Evolutionary conservation across 2,888 invertebrate genomes (phyloP), one percentile per base, ranked within the genome.

Genomic region (Eristalinus aeneus): DNA sequence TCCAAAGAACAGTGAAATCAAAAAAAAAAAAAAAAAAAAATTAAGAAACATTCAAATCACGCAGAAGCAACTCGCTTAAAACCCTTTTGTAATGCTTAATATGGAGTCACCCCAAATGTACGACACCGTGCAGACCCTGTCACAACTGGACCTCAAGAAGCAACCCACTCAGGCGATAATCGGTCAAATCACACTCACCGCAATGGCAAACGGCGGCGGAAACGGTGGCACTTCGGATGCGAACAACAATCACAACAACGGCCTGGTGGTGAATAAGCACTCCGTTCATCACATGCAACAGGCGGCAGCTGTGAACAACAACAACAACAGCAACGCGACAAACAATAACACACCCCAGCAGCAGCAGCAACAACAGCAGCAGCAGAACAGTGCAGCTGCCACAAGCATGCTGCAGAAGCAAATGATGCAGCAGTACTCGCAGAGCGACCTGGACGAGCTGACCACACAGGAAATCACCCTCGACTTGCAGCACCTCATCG

Each of bases 401-500:
- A 90, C 90, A 83, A 94, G 90, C 93, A 94, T 92, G 93, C 93
- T 91, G 93, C 94, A 90, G 92, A 94, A 89, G 93, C 94, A 88
- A 93, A 94, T 96, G 90, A 94, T 95, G 89, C 94, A 96, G 81
- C 95, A 95, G 89, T 96, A 96, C 92, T 95, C 96, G 85, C 96
- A 96, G 80, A 96, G 96, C 84, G 97, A 98, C 91, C 93, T 98
- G 86, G 96, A 97, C 91, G 98, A 98, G 92, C 94, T 98, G 90
- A 97, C 97, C 92, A 96, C 97, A 79, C 97, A 97, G 89, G 98
- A 98, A 93, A 97, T 98, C 92, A 97, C 97, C 88, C 94, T 98
- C 90, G 98, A 98, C 91, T 94, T 98, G 88, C 97, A 98, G 91
- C 96, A 97, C 92, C 94, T 98, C 90, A 98, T 98, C 91, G 97